A percentile compares a stretch with the other conserved stretches of the same genome.
Evolutionary conservation across 2,113 vertebrate species (phyloP).

Genomic region (Psammodynastes pulverulentus): DNA sequence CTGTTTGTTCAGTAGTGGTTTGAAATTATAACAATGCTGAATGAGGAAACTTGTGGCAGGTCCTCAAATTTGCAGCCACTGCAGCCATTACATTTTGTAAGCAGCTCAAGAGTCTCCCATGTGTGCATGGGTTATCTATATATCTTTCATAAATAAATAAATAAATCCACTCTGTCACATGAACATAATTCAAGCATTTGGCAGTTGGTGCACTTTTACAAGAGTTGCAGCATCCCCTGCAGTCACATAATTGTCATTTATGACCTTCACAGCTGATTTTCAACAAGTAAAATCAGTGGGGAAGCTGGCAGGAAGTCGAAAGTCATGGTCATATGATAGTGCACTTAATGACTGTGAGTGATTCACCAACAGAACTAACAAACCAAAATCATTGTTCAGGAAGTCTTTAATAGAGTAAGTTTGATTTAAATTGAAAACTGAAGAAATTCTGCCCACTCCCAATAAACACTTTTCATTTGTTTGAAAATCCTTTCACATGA

Average conservation of each 20-base stretch:
- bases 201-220: neutral
- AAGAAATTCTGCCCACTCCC: neutral
- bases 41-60: neutral
- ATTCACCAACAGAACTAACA: neutral
- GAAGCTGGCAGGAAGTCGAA: neutral
- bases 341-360: neutral
- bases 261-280: neutral
- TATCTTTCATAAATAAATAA: neutral
- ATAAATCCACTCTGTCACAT: neutral
- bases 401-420: neutral
- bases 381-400: neutral
- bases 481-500: neutral
- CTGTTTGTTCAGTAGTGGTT: neutral
- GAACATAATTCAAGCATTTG: neutral
- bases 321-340: neutral
- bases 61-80: neutral
- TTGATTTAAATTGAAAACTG: neutral
- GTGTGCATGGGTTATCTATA: neutral
- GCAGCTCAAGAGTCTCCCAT: neutral
- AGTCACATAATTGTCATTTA: neutral
- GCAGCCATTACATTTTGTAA: neutral
- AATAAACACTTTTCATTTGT: neutral
- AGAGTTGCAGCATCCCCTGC: neutral
- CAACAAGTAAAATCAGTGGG: neutral
- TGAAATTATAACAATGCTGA: neutral